phyloP scores from a whole-genome alignment of 2,113 vertebrate species.

The Trinectes maculatus region DNA sequence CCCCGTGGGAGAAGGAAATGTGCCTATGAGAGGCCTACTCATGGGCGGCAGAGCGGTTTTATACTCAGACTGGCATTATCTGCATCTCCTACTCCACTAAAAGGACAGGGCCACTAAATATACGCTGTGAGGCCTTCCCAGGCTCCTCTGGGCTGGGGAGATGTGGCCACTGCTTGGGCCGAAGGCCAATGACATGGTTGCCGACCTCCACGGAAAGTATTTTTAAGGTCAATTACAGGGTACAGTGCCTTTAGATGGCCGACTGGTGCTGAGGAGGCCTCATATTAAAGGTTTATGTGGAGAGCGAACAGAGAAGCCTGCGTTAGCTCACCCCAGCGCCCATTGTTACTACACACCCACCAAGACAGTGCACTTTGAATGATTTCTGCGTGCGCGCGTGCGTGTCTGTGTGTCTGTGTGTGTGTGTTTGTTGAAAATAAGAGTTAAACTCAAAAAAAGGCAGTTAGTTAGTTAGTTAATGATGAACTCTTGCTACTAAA shows the following conservation, averaged over 20 bases:
- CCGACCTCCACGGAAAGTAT: conserved; percentile 85
- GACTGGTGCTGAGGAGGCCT: conserved; percentile 80
- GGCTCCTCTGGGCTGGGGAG: conserved; percentile 78
- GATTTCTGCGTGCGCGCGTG: conserved; percentile 30
- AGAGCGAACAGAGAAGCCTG: conserved; percentile 77
- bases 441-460: not conserved
- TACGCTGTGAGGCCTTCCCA: conserved; percentile 81
- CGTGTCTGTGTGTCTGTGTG: conserved; percentile 1
- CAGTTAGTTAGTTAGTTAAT: not conserved
- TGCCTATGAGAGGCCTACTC: conserved; percentile 67
- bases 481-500: not conserved
- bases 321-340: conserved; percentile 71
- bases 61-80: conserved; percentile 83
- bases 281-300: conserved; percentile 86
- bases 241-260: conserved; percentile 83
- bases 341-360: conserved; percentile 81
- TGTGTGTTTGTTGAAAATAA: not conserved
- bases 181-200: conserved; percentile 83
- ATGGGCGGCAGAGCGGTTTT: conserved; percentile 79
- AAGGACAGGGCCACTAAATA: conserved; percentile 84
- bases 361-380: conserved; percentile 57
- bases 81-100: conserved; percentile 80
- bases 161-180: conserved; percentile 77
- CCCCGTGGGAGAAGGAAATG: conserved; percentile 70
- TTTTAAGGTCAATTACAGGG: conserved; percentile 90